phyloP scores from a whole-genome alignment of 2,113 vertebrate species.

The Cyprinodon brontotheroides region DNA sequence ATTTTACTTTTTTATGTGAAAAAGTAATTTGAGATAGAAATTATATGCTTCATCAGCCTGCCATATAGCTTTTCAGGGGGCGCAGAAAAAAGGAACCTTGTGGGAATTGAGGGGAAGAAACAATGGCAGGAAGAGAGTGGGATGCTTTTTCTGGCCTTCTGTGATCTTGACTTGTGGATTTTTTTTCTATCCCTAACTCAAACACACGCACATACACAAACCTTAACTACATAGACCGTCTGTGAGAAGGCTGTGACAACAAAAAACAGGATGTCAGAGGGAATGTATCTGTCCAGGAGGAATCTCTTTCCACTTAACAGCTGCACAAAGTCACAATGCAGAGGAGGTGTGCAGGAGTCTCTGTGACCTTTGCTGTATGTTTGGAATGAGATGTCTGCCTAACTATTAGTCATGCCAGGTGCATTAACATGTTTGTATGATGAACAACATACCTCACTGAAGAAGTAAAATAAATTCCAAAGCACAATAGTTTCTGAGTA shows the following conservation, averaged over 20 bases:
- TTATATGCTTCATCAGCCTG: not conserved
- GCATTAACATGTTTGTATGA: not conserved
- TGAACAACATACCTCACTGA: conserved; percentile 12
- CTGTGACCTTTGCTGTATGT: conserved; percentile 20
- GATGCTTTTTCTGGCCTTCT: conserved; percentile 52
- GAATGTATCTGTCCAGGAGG: conserved; percentile 67
- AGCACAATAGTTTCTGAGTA: not conserved
- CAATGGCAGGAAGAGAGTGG: conserved; percentile 78
- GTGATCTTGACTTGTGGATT: conserved; percentile 32
- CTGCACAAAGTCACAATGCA: conserved; percentile 29
- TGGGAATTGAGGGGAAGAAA: conserved; percentile 62
- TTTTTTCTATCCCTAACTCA: conserved; percentile 12
- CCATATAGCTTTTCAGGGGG: conserved; percentile 27
- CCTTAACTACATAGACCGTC: conserved; percentile 23
- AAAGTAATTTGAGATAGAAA: not conserved
- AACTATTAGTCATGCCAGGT: conserved; percentile 4
- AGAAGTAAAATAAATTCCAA: not conserved
- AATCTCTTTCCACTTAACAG: conserved; percentile 46
- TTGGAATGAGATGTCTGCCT: conserved; percentile 27
- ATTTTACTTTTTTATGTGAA: not conserved
- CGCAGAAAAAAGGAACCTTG: conserved; percentile 20
- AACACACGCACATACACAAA: conserved; percentile 9
- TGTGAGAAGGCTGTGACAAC: conserved; percentile 70
- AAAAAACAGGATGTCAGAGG: conserved; percentile 75
- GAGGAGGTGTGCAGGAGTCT: conserved; percentile 23